Evolutionary conservation across 2,113 vertebrate genomes (phyloP).

Genomic region (Neoarius graeffei): DNA sequence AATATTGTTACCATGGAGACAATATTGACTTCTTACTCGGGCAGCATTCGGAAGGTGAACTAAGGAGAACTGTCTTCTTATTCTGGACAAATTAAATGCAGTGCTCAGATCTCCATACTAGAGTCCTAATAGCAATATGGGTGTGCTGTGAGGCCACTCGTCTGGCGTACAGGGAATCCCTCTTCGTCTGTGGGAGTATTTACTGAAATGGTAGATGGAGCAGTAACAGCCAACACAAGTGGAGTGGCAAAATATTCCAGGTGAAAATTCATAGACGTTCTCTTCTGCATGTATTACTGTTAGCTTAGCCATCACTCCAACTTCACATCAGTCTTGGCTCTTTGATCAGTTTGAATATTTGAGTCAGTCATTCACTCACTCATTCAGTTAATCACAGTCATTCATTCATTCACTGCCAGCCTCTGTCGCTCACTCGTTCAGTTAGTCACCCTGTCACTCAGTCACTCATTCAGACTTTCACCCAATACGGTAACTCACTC

Average conservation of each 20-base stretch:
- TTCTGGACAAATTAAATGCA: not conserved
- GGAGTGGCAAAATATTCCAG: not conserved
- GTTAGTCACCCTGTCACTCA: not conserved
- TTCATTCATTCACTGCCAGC: not conserved
- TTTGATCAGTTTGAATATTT: not conserved
- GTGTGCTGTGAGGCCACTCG: not conserved
- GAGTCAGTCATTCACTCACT: not conserved
- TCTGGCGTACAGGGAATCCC: not conserved
- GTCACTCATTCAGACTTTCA: not conserved
- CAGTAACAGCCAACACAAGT: not conserved
- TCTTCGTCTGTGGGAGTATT: not conserved
- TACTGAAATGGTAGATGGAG: not conserved
- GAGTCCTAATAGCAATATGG: not conserved
- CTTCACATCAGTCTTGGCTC: not conserved
- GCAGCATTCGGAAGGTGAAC: not conserved
- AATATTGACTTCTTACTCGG: not conserved
- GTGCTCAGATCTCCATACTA: slow-evolving; percentile 22
- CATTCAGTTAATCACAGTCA: not conserved
- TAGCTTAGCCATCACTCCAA: not conserved
- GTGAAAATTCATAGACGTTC: not conserved
- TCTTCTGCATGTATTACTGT: not conserved
- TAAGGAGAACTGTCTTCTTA: not conserved
- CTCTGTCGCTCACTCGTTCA: too few relatives aligned
- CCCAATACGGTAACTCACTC: too few relatives aligned
- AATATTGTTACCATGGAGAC: slow-evolving; percentile 2